Evolutionary conservation across 2,888 invertebrate species (phyloP).

Genomic region (Drosophila lutescens): DNA sequence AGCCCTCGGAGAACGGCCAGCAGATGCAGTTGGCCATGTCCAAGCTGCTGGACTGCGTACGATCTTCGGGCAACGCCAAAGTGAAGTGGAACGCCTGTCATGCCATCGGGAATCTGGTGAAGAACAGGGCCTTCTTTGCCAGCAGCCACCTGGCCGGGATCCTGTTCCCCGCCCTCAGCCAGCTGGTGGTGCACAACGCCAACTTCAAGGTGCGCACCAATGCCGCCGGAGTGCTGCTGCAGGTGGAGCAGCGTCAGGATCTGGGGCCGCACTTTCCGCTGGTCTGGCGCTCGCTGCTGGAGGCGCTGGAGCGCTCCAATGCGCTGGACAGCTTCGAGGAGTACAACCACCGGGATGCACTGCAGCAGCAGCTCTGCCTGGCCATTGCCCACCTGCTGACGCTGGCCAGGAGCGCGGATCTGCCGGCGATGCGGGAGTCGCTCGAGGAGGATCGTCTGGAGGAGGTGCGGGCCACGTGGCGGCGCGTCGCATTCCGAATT

Average conservation of each 20-base stretch:
- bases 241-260: constrained; percentile 86
- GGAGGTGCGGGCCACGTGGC: constrained; percentile 78
- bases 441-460: constrained; percentile 77
- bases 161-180: constrained; percentile 88
- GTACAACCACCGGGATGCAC: constrained; percentile 92
- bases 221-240: constrained; percentile 90
- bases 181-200: constrained; percentile 89
- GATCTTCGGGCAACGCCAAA: constrained; percentile 91
- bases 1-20: constrained; percentile 84
- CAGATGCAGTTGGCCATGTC: constrained; percentile 87
- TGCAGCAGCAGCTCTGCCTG: constrained; percentile 93
- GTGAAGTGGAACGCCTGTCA: constrained; percentile 97
- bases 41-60: constrained; percentile 89
- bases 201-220: constrained; percentile 96
- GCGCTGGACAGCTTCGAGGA: constrained; percentile 92
- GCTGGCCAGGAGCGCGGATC: constrained; percentile 86
- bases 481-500: constrained; percentile 82
- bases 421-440: constrained; percentile 84
- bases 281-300: constrained; percentile 90
- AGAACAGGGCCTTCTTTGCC: constrained; percentile 85
- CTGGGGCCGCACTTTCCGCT: constrained; percentile 87
- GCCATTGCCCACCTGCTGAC: constrained; percentile 90
- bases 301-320: constrained; percentile 91
- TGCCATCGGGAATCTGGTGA: constrained; percentile 92
- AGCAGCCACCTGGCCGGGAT: constrained; percentile 54